Percentiles rank a stretch among this genome's conserved stretches.
Evolutionary conservation across 2,797 vertebrate species (phyloP).

Genomic region (Taeniopygia guttata): DNA sequence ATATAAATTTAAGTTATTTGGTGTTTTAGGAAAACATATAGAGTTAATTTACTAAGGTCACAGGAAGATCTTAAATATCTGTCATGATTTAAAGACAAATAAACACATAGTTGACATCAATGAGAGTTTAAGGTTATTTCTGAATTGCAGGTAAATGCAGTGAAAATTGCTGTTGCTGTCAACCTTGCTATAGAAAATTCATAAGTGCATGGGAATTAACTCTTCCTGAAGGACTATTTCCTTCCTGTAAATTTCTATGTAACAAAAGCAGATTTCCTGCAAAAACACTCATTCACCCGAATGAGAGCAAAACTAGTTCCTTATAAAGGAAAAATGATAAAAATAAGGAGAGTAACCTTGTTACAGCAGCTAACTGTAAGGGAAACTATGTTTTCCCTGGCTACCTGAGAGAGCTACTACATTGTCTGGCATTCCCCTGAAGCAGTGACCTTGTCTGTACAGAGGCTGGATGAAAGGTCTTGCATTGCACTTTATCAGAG

Average conservation of each 20-base stretch:
- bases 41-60: not conserved
- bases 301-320: not conserved
- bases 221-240: not conserved
- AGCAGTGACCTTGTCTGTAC: not conserved
- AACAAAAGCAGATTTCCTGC: constrained; percentile 1
- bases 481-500: not conserved
- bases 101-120: not conserved
- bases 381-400: not conserved
- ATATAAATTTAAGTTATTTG: not conserved
- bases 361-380: not conserved
- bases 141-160: not conserved
- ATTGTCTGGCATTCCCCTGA: not conserved
- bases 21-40: not conserved
- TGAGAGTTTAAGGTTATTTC: not conserved
- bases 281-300: not conserved
- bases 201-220: not conserved
- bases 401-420: not conserved
- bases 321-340: not conserved
- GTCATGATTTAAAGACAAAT: not conserved
- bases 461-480: not conserved
- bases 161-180: not conserved
- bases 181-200: not conserved
- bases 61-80: not conserved
- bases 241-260: not conserved
- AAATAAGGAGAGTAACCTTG: not conserved